Percentiles rank a stretch among this genome's conserved stretches.
Conservation (phyloP, 1,140 invertebrate genomes). For the Bombus waltoni region DNA sequence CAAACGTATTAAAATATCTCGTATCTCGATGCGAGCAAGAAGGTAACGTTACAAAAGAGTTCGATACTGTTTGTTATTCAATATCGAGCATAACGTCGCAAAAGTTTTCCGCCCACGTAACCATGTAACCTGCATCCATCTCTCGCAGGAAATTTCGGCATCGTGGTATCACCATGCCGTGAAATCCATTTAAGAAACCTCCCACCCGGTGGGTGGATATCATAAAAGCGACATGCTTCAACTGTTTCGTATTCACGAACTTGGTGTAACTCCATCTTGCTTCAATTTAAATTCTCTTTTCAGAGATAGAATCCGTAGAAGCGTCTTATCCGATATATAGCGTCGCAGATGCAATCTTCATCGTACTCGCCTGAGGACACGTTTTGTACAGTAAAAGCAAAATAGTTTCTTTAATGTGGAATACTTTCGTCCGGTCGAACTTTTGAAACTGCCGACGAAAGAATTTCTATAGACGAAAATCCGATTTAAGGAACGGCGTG, state of each 20-base stretch:
- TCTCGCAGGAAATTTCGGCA: slow-evolving; percentile 24
- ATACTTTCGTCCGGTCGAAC: neutral
- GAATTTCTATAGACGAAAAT: neutral
- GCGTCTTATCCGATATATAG: slow-evolving; percentile 19
- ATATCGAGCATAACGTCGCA: neutral
- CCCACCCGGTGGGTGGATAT: slow-evolving; percentile 20
- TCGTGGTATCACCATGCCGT: neutral
- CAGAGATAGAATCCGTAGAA: slow-evolving; percentile 43
- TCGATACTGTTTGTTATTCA: neutral
- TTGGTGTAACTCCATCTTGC: slow-evolving; percentile 40
- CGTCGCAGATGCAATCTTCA: slow-evolving; percentile 48
- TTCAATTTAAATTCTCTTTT: slow-evolving; percentile 60
- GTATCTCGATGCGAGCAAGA: no score
- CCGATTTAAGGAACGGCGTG: neutral
- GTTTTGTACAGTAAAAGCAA: slow-evolving; percentile 14
- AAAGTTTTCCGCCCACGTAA: neutral
- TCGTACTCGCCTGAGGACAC: slow-evolving; percentile 5
- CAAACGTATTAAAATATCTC: neutral
- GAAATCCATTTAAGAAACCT: slow-evolving; percentile 42
- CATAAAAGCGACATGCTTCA: slow-evolving; percentile 36
- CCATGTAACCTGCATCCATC: slow-evolving; percentile 25
- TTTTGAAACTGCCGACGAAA: neutral
- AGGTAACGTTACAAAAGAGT: neutral
- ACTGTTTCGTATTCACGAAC: slow-evolving; percentile 53
- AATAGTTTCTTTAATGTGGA: slow-evolving; percentile 32